These are phyloP conservation scores for Philotrypesis tridentata DNA, from an alignment of 1,140 invertebrate species.

Conservation along the genomic window DNA sequence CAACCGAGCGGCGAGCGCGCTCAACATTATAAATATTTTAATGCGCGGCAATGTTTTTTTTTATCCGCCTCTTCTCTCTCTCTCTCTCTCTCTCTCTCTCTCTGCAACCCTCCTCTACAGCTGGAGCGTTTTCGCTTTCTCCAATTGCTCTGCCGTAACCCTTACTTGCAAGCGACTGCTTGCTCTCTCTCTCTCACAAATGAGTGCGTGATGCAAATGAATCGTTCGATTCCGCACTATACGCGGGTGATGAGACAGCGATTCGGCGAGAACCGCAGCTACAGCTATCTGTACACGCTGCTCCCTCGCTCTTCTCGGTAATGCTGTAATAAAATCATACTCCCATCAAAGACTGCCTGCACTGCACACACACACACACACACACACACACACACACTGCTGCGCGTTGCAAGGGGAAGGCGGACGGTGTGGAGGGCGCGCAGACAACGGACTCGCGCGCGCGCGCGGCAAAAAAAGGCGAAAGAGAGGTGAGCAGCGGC, in stretches of 20 bases:
- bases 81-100: slow-evolving; percentile 8
- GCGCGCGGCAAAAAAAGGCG: background rate
- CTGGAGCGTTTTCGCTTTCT: too few species aligned
- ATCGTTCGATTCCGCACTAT: too few species aligned
- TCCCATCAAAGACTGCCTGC: slow-evolving; percentile 71
- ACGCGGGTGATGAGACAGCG: too few species aligned
- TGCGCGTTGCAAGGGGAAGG: background rate
- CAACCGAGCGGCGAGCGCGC: background rate
- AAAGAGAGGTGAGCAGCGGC: slow-evolving; percentile 43
- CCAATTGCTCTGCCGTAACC: too few species aligned
- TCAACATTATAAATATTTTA: slow-evolving; percentile 48
- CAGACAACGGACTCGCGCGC: too few species aligned
- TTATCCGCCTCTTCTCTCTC: background rate
- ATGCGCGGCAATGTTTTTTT: slow-evolving; percentile 56
- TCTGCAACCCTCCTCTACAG: too few species aligned
- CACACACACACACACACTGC: too few species aligned
- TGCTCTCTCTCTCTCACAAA: too few species aligned
- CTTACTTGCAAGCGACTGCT: too few species aligned
- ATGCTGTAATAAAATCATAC: slow-evolving; percentile 75
- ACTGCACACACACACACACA: too few species aligned
- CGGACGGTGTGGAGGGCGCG: background rate
- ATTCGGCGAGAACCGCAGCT: too few species aligned
- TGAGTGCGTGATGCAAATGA: too few species aligned
- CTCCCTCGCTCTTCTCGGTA: slow-evolving; percentile 59
- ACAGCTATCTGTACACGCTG: background rate